Conservation (phyloP, 2,888 invertebrate species). For the Bombyx huttoni region DNA sequence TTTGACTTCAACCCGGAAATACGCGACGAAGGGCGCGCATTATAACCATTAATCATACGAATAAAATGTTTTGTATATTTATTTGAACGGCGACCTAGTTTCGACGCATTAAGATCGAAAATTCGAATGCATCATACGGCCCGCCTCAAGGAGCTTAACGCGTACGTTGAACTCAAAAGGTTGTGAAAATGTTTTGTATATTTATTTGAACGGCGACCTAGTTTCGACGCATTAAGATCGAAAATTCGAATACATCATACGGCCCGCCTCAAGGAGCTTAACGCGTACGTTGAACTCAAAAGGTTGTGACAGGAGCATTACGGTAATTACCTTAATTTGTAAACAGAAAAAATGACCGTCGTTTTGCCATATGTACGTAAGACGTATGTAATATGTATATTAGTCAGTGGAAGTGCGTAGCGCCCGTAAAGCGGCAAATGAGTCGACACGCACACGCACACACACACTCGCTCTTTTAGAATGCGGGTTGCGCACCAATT, state of each 20-base stretch:
- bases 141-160: constrained; percentile 24
- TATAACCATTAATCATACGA: constrained; percentile 41
- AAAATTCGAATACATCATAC: not conserved
- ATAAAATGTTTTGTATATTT: constrained; percentile 26
- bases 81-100: constrained; percentile 17
- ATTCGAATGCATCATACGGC: not conserved
- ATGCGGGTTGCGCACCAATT: constrained; percentile 31
- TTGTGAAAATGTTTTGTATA: constrained; percentile 40
- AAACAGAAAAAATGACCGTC: constrained; percentile 58
- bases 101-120: not conserved
- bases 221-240: constrained; percentile 1
- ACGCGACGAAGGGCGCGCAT: constrained; percentile 41
- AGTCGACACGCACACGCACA: too few species aligned
- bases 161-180: constrained; percentile 66
- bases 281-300: constrained; percentile 64
- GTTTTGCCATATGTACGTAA: constrained; percentile 27
- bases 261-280: constrained; percentile 16
- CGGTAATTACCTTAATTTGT: constrained; percentile 66
- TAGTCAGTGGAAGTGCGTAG: constrained; percentile 16
- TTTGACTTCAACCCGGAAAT: constrained; percentile 60
- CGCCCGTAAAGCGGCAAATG: constrained; percentile 4
- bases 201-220: constrained; percentile 17
- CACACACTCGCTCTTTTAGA: constrained; percentile 14
- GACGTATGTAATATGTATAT: constrained; percentile 42
- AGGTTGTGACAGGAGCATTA: constrained; percentile 65